Evolutionary conservation across 30 jellyfish, hydroid and myxozoan genomes (phyloP), one percentile per base, ranked within the genome.

Genomic region (Chrysaora quinquecirrha): DNA sequence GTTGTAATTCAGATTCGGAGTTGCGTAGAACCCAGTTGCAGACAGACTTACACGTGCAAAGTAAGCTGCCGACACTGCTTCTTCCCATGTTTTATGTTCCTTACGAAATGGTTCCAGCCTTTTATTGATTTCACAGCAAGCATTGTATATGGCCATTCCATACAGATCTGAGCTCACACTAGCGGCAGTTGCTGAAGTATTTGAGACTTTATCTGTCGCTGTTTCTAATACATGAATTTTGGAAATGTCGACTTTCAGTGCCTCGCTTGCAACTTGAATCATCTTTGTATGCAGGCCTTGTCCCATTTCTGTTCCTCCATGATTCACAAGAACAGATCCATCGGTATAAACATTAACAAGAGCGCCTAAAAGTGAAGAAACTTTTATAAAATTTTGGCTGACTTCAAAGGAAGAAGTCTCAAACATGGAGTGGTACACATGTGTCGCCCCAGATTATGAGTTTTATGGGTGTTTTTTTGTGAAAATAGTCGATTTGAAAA

Each of bases 171-270:
- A 78, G 56, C 89, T 78, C 2, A 68, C 80, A 78, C 89, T 78
- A 7, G 89, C 89, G 10, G 89, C 89, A 31, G 89, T 78, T 16
- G 89, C 80, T 10, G 80, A 61, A 14, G 89, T 62, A 43, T 78
- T 78, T 0, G 89, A 25, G 74, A 32, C 56, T 78, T 80, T 24
- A 38, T 61, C n/a, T n/a, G n/a, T n/a, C n/a, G n/a, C n/a, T n/a
- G n/a, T n/a, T n/a, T n/a, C n/a, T n/a, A n/a, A n/a, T 33, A 78
- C 64, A 64, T 78, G 89, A 16, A 43, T 43, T 16, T 43, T 43
- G 58, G 58, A 43, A 6, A 43, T 43, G 16, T 43, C 58, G 16
- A 43, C 16, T 16, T 43, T 43, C 58, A 43, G 16, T 16, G 58
- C n/a, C n/a, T n/a, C n/a, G n/a, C n/a, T n/a, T n/a, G n/a, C n/a